Conservation (phyloP, 2,113 vertebrate genomes). For the Dipodomys stephensi region DNA sequence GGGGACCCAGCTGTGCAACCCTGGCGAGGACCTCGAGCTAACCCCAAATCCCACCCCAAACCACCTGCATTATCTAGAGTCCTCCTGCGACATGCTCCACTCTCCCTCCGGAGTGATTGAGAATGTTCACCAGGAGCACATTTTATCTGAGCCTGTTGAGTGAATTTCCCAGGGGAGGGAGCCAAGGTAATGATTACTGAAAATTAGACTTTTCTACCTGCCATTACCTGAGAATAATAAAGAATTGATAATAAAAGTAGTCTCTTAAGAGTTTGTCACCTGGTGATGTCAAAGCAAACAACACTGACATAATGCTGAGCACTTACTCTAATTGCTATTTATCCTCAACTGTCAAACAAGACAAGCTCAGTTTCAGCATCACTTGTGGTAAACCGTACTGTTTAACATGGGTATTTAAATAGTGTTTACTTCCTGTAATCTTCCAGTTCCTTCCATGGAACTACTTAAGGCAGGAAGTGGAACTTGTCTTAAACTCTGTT, state of each 20-base stretch:
- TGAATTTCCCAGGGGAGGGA: slow-evolving; percentile 21
- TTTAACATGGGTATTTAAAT: not conserved
- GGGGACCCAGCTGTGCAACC: too few relatives aligned
- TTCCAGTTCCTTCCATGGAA: not conserved
- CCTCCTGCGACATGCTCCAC: not conserved
- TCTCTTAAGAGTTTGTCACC: slow-evolving; percentile 8
- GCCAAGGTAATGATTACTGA: slow-evolving; percentile 29
- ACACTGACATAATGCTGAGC: not conserved
- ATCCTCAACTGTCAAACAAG: slow-evolving; percentile 50
- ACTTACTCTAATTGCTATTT: slow-evolving; percentile 37
- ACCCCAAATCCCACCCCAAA: not conserved
- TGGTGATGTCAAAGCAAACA: slow-evolving; percentile 54
- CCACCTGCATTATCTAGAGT: not conserved
- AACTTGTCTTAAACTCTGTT: not conserved
- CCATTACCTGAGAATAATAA: slow-evolving; percentile 13
- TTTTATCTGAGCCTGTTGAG: not conserved
- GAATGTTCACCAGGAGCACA: not conserved
- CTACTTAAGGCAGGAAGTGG: not conserved
- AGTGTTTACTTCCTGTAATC: not conserved
- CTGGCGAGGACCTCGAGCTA: not conserved
- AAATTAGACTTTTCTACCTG: slow-evolving; percentile 45
- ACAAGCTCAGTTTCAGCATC: not conserved
- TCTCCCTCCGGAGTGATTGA: not conserved
- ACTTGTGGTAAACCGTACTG: not conserved
- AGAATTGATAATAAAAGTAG: not conserved